Evolutionary conservation across 2,888 invertebrate genomes (phyloP).

Genomic region (Pristionchus arcanus): DNA sequence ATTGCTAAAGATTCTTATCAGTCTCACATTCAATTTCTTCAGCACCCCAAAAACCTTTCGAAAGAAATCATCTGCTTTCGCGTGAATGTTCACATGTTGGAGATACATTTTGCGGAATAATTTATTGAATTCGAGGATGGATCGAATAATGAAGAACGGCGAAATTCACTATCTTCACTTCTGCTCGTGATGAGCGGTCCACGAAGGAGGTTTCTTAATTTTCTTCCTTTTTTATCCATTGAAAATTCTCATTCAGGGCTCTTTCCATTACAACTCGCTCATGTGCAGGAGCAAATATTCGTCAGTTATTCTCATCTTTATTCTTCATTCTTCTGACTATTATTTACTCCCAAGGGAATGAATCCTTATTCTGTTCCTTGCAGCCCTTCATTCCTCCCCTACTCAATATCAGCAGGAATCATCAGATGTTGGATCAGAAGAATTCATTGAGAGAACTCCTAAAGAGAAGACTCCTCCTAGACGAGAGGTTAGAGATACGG

Average conservation of each 20-base stretch:
- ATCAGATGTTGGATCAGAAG: neutral
- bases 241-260: neutral
- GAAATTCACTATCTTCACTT: neutral
- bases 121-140: too few relatives aligned
- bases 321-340: neutral
- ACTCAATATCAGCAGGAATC: neutral
- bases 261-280: neutral
- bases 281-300: neutral
- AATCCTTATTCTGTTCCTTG: neutral
- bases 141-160: neutral
- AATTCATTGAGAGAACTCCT: conserved; percentile 5
- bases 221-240: neutral
- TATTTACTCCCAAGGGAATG: neutral
- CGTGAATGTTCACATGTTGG: too few relatives aligned
- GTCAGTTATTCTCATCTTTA: neutral
- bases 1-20: neutral
- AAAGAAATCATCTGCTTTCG: too few relatives aligned
- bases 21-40: too few relatives aligned
- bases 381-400: neutral
- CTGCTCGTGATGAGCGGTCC: neutral
- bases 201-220: neutral
- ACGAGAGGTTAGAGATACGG: neutral
- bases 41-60: too few relatives aligned
- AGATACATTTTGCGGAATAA: too few relatives aligned
- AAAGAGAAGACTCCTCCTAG: neutral